Base-by-base conservation (phyloP, 2,888 invertebrate species). In the Germaria angustata region DNA sequence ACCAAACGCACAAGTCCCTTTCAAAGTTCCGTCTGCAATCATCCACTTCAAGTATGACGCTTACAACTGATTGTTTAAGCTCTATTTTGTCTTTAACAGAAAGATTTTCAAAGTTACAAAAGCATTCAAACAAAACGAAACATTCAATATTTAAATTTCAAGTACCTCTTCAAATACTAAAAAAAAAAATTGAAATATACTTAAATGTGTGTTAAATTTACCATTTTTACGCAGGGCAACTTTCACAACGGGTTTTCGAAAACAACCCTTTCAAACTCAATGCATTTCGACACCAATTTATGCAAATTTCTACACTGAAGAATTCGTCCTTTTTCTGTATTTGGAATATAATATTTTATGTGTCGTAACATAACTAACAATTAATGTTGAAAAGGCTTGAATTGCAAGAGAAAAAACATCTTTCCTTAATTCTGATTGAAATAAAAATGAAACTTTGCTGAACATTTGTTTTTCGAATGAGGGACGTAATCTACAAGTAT, bases 321-420 rank as follows among this genome's bases (percentile, higher is more conserved):
- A 39, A 22, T 57, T 46, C 28, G 11, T 17, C 32, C 46, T 53
- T 65, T 22, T 15, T 34, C 24, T 11, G 55, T 9, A 34, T 34
- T 53, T 41, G 39, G 51, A 72, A 63, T 44, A 53, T 20, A 77
- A 76, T 44, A 66, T 81, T 78, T 63, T 24, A n/a, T 68, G 11
- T 69, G 39, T 17, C 61, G 78, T 69, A 82, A 79, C 78, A 51
- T 75, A 82, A 82, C 81, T 79, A 69, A 75, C 79, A 75, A 79
- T 82, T 79, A 79, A 53, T 69, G 49, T 63, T 82, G 44, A 71
- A 73, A 77, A 61, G 77, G 73, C 61, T 81, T 72, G 53, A 36
- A 68, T 41, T 63, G 66, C 44, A 44, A 34, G n/a, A 44, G 53
- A 65, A 49, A 36, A 11, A 41, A 66, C 17, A 34, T 11, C 17